A percentile compares a stretch with the other conserved stretches of the same genome.
Conservation (phyloP, 2,888 invertebrate genomes). For the Amaurobius ferox region DNA sequence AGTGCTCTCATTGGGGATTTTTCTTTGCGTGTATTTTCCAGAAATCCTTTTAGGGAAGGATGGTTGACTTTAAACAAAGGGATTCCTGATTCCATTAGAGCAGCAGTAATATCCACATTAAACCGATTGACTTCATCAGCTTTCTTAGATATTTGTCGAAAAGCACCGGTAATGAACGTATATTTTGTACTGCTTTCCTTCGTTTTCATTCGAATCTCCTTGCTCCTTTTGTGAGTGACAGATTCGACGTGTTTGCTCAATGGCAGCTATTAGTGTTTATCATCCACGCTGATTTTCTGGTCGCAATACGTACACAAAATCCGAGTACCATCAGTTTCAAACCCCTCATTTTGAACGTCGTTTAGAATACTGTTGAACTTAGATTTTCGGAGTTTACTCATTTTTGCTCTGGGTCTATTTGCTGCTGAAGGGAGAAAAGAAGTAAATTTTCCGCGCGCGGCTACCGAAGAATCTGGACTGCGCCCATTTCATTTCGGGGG, state of each 20-base stretch:
- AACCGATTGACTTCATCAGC: background rate
- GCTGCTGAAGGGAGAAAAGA: no score
- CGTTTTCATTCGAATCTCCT: constrained; percentile 1
- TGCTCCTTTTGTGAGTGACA: background rate
- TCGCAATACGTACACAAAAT: background rate
- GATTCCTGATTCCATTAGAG: no score
- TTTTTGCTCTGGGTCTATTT: no score
- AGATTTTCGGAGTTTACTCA: no score
- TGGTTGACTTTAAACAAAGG: background rate
- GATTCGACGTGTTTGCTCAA: background rate
- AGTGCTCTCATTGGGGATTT: background rate
- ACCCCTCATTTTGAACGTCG: no score
- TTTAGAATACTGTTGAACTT: no score
- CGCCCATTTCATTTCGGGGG: no score
- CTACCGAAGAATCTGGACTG: no score
- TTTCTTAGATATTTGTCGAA: constrained; percentile 7
- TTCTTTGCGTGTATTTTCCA: no score
- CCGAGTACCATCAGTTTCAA: background rate
- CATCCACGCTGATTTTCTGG: background rate
- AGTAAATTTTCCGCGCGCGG: no score
- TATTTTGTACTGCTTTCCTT: background rate
- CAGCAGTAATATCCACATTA: no score
- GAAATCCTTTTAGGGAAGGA: constrained; percentile 7
- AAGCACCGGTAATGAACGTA: background rate
- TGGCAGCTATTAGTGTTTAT: background rate